phyloP scores from a whole-genome alignment of 2,113 vertebrate genomes.

The Seriola quinqueradiata region DNA sequence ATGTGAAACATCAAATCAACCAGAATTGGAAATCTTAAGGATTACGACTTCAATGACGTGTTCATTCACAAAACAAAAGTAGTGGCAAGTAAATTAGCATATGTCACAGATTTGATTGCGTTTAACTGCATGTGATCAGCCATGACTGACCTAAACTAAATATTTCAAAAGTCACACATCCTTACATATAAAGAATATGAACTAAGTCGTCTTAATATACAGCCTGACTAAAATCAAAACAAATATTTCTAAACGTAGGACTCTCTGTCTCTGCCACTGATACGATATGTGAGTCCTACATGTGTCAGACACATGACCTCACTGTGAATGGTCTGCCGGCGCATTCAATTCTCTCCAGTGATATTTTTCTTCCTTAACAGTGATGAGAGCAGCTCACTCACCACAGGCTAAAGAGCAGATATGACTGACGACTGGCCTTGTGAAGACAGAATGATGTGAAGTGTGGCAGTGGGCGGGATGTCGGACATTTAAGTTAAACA shows the following conservation, averaged over 20 bases:
- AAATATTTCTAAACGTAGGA: neutral
- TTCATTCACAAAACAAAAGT: too few species aligned
- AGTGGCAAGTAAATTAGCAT: neutral
- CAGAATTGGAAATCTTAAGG: too few species aligned
- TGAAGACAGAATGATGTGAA: slow-evolving; percentile 5
- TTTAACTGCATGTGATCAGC: too few species aligned
- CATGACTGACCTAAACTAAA: too few species aligned
- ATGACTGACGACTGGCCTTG: slow-evolving; percentile 14
- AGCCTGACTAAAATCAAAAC: neutral
- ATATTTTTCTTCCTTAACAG: neutral
- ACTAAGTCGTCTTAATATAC: neutral
- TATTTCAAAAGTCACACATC: too few species aligned
- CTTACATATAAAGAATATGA: neutral
- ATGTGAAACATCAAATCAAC: neutral
- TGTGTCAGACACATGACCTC: neutral
- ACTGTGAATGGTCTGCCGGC: too few species aligned
- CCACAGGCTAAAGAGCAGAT: slow-evolving; percentile 18
- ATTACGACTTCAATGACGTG: too few species aligned
- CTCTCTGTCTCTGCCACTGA: neutral
- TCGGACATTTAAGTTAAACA: slow-evolving; percentile 34
- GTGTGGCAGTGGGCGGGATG: neutral
- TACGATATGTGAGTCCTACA: slow-evolving; percentile 4
- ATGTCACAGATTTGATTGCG: neutral
- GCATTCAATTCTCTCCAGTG: slow-evolving; percentile 9
- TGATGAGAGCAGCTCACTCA: slow-evolving; percentile 28